Evolutionary conservation across 2,888 invertebrate species (phyloP).

Genomic region (Anodontia alba): DNA sequence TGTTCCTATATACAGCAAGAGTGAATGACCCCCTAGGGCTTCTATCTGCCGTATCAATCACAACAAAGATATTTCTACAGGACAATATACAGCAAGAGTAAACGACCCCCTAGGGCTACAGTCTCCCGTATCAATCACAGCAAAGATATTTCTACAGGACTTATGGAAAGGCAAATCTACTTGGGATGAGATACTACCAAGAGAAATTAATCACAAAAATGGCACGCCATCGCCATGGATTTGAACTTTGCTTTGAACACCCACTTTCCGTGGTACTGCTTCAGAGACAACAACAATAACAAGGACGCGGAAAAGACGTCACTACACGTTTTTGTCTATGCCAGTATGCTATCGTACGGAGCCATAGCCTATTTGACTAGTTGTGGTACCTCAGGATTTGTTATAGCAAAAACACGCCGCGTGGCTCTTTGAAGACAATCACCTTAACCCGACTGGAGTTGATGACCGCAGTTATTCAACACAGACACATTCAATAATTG

Average conservation of each 20-base stretch:
- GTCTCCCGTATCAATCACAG: too few relatives aligned
- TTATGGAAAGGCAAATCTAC: constrained; percentile 32
- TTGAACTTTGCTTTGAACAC: not conserved
- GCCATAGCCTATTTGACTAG: constrained; percentile 20
- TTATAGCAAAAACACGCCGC: constrained; percentile 34
- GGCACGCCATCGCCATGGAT: constrained; percentile 7
- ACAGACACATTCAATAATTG: too few relatives aligned
- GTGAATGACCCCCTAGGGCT: constrained; percentile 42
- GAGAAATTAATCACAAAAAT: constrained; percentile 14
- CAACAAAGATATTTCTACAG: too few relatives aligned
- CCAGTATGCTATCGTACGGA: constrained; percentile 36
- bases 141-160: constrained; percentile 40
- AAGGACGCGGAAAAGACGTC: constrained; percentile 2
- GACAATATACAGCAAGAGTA: too few relatives aligned
- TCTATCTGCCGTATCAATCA: constrained; percentile 29
- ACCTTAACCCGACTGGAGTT: constrained; percentile 24
- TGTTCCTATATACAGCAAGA: constrained; percentile 26
- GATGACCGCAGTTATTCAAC: constrained; percentile 22
- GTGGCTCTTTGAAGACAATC: constrained; percentile 27
- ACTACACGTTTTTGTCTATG: constrained; percentile 23
- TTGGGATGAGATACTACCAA: constrained; percentile 35
- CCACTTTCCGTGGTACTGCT: not conserved
- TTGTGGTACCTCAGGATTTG: constrained; percentile 6
- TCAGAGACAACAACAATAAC: not conserved
- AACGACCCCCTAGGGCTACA: constrained; percentile 39